Conservation (phyloP, 2,113 vertebrate genomes). For the Ia io region DNA sequence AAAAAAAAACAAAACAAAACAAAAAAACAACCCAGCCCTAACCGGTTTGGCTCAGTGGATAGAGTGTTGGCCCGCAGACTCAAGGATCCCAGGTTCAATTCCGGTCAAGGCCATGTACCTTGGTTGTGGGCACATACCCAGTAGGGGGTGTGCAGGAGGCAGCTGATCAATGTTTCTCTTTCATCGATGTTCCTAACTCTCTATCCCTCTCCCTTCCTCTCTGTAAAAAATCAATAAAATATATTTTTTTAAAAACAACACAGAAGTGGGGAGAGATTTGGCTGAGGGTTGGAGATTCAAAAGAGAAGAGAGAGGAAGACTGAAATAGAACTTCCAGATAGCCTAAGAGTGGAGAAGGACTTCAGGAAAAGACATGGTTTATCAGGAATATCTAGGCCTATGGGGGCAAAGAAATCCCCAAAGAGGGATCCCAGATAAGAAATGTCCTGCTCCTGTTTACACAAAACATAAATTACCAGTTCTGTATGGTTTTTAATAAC, state of each 20-base stretch:
- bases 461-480: neutral
- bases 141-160: no score
- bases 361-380: neutral
- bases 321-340: neutral
- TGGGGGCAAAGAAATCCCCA: neutral
- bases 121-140: no score
- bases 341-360: neutral
- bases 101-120: no score
- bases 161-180: no score
- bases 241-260: no score
- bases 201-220: no score
- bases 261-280: neutral
- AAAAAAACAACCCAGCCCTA: neutral
- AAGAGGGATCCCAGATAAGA: neutral
- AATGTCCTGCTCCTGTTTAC: neutral
- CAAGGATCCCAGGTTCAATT: no score
- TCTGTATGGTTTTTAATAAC: neutral
- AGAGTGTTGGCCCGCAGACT: no score
- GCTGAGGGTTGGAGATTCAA: neutral
- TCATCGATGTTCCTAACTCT: no score
- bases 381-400: neutral
- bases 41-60: no score
- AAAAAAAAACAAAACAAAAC: no score
- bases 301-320: neutral
- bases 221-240: no score